Base-by-base conservation (phyloP, 2,888 invertebrate genomes). In the Agonopterix heracliana region DNA sequence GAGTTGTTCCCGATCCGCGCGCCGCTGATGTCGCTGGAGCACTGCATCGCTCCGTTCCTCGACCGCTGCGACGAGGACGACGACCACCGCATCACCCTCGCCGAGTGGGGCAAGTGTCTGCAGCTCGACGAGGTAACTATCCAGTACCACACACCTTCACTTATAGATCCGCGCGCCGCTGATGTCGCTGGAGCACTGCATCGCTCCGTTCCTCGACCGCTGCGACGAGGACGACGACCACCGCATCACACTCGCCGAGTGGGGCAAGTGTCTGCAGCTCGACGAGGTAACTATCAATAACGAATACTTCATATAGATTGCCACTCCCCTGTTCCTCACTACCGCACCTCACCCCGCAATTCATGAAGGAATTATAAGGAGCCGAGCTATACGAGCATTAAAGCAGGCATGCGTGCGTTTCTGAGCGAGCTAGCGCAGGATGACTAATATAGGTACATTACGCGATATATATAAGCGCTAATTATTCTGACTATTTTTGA, bases 21-120 rank as follows among this genome's bases (percentile, higher is more conserved):
- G 46, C 97, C 98, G 2, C 90, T 99, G 57, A 95, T 98, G 91
- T 93, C 98, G 38, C 91, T 99, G 85, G 99, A 99, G 86, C 98
- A 98, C 80, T 99, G 99, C 89, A 98, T 98, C 82, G 96, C 96
- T 53, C 97, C 98, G 41, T 99, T 99, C 92, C 92, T 98, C 56
- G 94, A 98, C 83, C 90, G 90, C 34, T 99, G 99, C 81, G 98
- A 99, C 81, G 87, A 83, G 36, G 92, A 98, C 84, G 90, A 94
- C 70, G 95, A 98, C 85, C 97, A 98, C 80, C 93, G 94, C 77
- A 95, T 99, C 77, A 94, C 96, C 17, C 91, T 98, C 57, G 87
- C 92, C 60, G 98, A 99, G 89, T 99, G 98, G 98, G 98, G 96
- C 61, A 92, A 91, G 66, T 96, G 96, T 66, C 89, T 96, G 71